phyloP scores from a whole-genome alignment of 2,888 invertebrate species.

The Chydorus sphaericus region DNA sequence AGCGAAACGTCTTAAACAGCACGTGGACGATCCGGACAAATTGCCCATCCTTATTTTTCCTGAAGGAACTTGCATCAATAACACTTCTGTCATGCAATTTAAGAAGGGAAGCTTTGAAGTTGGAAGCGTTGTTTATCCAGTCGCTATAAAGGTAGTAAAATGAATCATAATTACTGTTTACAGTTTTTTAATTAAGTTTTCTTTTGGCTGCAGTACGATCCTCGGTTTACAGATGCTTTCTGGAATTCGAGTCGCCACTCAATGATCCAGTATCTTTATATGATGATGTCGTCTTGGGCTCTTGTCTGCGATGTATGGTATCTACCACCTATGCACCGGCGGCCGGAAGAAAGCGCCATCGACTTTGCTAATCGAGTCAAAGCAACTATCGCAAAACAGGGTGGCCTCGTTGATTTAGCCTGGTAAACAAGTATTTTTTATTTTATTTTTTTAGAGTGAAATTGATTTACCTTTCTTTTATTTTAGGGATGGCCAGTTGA shows the following conservation, averaged over 20 bases:
- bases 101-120: constrained; percentile 99
- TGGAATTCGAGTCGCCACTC: constrained; percentile 95
- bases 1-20: constrained; percentile 67
- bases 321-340: constrained; percentile 78
- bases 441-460: neutral
- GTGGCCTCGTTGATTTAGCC: constrained; percentile 91
- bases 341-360: constrained; percentile 66
- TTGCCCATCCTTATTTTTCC: constrained; percentile 97
- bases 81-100: constrained; percentile 99
- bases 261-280: constrained; percentile 79
- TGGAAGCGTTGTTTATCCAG: constrained; percentile 93
- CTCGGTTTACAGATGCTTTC: constrained; percentile 95
- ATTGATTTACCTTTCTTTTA: neutral
- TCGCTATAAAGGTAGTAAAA: constrained; percentile 83
- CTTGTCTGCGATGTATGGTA: constrained; percentile 99
- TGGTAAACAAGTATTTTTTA: constrained; percentile 45
- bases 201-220: constrained; percentile 58
- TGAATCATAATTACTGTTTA: neutral
- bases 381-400: constrained; percentile 79
- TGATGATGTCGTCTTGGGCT: constrained; percentile 99
- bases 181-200: neutral
- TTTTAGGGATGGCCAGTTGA: constrained; percentile 89
- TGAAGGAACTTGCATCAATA: constrained; percentile 99
- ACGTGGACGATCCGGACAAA: constrained; percentile 81
- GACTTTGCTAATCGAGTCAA: constrained; percentile 96